These are phyloP conservation scores for Toxonevra muliebris DNA, from an alignment of 2,888 invertebrate species.

Conservation along the genomic window DNA sequence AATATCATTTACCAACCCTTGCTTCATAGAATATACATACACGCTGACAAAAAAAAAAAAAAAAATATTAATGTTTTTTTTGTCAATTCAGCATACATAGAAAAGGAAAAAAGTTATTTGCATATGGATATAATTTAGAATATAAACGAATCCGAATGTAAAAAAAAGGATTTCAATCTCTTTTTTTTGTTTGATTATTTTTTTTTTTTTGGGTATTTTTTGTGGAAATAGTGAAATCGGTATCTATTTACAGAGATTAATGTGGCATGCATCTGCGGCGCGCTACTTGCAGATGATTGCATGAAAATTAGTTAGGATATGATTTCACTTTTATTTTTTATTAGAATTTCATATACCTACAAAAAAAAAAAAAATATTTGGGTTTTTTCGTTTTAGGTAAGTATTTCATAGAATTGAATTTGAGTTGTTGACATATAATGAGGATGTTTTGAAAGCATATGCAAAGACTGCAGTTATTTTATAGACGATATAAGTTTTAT, in stretches of 20 bases:
- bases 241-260: conserved; percentile 62
- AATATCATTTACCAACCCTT: conserved; percentile 26
- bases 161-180: conserved; percentile 32
- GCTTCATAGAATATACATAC: conserved; percentile 46
- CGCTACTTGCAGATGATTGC: conserved; percentile 42
- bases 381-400: neutral
- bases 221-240: conserved; percentile 42
- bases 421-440: conserved; percentile 16
- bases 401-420: conserved; percentile 16
- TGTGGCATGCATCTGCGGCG: conserved; percentile 57
- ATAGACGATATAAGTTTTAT: too few species aligned
- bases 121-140: conserved; percentile 59
- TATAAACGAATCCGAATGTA: conserved; percentile 43
- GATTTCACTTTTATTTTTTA: conserved; percentile 44
- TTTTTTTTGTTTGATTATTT: conserved; percentile 39
- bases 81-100: conserved; percentile 31
- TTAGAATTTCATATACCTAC: neutral
- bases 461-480: neutral
- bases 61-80: conserved; percentile 16
- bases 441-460: conserved; percentile 24
- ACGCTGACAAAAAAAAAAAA: conserved; percentile 36
- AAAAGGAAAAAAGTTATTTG: conserved; percentile 55
- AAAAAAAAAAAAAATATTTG: neutral
- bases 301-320: conserved; percentile 59
- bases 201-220: conserved; percentile 40